Evolutionary conservation across 1,140 invertebrate species (phyloP).

Genomic region (Leptinotarsa lineolata): DNA sequence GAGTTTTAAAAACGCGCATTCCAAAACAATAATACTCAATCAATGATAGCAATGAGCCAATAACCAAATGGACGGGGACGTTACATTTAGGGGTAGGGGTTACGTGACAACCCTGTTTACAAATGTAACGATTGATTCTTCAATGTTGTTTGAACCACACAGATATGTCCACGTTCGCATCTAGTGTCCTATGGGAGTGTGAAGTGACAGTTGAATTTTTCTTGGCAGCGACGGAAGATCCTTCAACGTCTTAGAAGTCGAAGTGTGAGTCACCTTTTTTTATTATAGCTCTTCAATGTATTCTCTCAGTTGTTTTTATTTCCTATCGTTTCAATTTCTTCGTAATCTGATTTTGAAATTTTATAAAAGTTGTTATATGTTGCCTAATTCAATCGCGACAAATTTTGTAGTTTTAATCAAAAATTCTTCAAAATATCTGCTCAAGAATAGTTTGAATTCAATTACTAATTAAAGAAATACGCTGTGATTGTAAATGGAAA

Average conservation of each 20-base stretch:
- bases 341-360: too few relatives aligned
- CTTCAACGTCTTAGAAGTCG: neutral
- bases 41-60: constrained; percentile 59
- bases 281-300: neutral
- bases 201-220: constrained; percentile 24
- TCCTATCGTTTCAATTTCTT: too few relatives aligned
- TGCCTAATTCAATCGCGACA: too few relatives aligned
- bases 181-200: constrained; percentile 46
- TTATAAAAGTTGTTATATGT: too few relatives aligned
- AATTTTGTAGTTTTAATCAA: neutral
- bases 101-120: constrained; percentile 58
- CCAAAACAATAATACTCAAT: constrained; percentile 59
- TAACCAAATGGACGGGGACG: constrained; percentile 58
- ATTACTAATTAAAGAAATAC: neutral
- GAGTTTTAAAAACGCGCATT: constrained; percentile 58
- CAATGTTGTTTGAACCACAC: constrained; percentile 56
- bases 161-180: constrained; percentile 49
- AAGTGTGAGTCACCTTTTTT: neutral
- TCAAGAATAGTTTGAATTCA: neutral
- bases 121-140: constrained; percentile 59
- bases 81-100: constrained; percentile 51
- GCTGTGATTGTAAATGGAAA: neutral
- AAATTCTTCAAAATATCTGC: neutral
- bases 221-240: neutral
- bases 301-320: too few relatives aligned